Base-by-base conservation (phyloP, 2,888 invertebrate genomes). In the Acronicta leporina region DNA sequence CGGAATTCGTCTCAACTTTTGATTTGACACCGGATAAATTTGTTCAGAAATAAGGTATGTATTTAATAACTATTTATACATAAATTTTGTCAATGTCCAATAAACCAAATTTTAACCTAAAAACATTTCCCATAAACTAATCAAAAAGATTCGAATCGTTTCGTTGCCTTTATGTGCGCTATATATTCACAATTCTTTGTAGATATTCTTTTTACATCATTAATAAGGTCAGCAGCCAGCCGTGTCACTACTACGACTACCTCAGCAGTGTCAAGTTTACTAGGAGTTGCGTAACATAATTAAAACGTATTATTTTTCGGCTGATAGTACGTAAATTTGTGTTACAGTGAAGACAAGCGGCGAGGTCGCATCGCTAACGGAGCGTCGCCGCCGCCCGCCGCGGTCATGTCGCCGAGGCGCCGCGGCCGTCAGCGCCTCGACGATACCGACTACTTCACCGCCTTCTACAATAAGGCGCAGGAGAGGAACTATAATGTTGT, bases 371-470 rank as follows among this genome's bases (percentile, higher is more conserved):
- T 90, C 2, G 79, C 89, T 6, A 91, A 91, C 80, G 91, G 90
- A 20, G 85, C 89, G 40, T 66, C 87, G 46, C 68, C 87, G 0
- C 84, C 87, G 1, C 77, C 82, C 5, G 70, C 63, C 51, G 42
- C 56, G 44, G 51, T 55, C 15, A 13, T 62, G 57, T 83, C 88
- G 7, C 88, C 90, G 52, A 81, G 89, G 0, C 86, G 91, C 9
- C 87, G 92, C 30, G 90, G 88, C 0, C 77, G 90, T 0, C 83
- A 84, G 13, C 73, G 76, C 0, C 44, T 49, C 0, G 91, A 88
- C 54, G 89, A 91, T 43, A 81, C 85, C 0, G 93, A 94, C 77
- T 80, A 92, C 77, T 94, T 94, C 83, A 88, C 92, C 0, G 64
- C 85, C 0, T 92, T 94, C 86, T 90, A 84, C 73, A 79, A 83